Evolutionary conservation across 2,797 vertebrate genomes (phyloP).

Genomic region (Cacajao melanocephalus): DNA sequence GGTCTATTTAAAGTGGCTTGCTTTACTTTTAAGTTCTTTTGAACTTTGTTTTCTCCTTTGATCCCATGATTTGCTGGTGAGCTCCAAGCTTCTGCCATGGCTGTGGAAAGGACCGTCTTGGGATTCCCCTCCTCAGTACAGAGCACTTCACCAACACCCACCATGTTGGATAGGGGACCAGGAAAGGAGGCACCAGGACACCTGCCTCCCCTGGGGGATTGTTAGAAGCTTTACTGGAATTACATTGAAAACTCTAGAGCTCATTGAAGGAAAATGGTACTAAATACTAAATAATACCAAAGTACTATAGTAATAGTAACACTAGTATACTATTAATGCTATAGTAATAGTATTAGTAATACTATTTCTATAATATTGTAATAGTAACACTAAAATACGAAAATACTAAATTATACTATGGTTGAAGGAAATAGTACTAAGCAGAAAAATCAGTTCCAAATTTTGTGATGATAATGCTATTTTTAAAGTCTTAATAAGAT

Average conservation of each 20-base stretch:
- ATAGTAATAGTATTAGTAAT: background rate
- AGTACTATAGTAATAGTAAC: background rate
- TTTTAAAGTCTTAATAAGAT: background rate
- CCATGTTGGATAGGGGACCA: fast-evolving
- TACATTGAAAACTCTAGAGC: background rate
- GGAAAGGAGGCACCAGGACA: background rate
- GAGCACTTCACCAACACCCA: fast-evolving
- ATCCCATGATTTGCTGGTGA: background rate
- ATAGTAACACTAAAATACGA: background rate
- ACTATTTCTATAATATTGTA: background rate
- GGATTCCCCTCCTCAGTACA: background rate
- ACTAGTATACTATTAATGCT: background rate
- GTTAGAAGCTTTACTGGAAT: background rate
- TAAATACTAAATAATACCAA: background rate
- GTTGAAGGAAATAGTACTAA: background rate
- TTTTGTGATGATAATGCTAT: background rate
- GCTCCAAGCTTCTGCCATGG: background rate
- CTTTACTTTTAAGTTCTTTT: background rate
- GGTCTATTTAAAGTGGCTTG: background rate
- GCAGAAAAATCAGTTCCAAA: background rate
- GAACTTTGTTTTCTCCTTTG: background rate
- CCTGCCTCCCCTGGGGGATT: background rate
- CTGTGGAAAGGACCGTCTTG: background rate
- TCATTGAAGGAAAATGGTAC: background rate
- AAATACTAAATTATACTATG: background rate